A percentile compares a stretch with the other conserved stretches of the same genome.
Conservation (phyloP, 2,888 invertebrate species). For the Eupithecia subfuscata region DNA sequence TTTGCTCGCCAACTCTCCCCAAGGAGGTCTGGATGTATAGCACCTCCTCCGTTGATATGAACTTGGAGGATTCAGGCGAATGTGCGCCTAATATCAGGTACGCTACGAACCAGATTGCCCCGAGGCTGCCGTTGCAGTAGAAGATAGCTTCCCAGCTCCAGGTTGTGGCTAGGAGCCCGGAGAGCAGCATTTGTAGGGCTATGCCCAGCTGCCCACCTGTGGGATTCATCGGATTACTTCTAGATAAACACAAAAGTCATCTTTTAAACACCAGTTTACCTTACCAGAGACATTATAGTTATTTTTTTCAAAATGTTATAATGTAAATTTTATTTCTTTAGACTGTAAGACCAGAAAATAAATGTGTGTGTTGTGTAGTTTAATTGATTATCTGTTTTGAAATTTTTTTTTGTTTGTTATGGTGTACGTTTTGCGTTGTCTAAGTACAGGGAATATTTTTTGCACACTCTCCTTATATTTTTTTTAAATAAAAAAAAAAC, state of each 20-base stretch:
- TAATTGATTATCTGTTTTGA: neutral
- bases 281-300: too few relatives aligned
- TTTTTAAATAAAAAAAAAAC: neutral
- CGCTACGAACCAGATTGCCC: conserved; percentile 84
- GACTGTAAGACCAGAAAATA: too few relatives aligned
- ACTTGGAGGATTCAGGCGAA: conserved; percentile 84
- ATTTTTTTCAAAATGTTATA: neutral
- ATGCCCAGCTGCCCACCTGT: conserved; percentile 91
- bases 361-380: too few relatives aligned
- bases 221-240: conserved; percentile 6
- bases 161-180: conserved; percentile 87
- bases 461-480: neutral
- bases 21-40: conserved; percentile 86
- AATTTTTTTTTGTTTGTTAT: neutral
- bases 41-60: conserved; percentile 86
- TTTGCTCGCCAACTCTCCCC: conserved; percentile 68
- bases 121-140: conserved; percentile 88
- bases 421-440: neutral
- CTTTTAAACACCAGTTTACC: neutral
- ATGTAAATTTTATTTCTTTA: too few relatives aligned
- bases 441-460: neutral
- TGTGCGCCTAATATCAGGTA: conserved; percentile 87
- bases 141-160: conserved; percentile 92
- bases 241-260: neutral
- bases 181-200: conserved; percentile 87